A percentile compares a stretch with the other conserved stretches of the same genome.
Evolutionary conservation across 2,113 vertebrate species (phyloP).

Genomic region (Cranoglanis bouderius): DNA sequence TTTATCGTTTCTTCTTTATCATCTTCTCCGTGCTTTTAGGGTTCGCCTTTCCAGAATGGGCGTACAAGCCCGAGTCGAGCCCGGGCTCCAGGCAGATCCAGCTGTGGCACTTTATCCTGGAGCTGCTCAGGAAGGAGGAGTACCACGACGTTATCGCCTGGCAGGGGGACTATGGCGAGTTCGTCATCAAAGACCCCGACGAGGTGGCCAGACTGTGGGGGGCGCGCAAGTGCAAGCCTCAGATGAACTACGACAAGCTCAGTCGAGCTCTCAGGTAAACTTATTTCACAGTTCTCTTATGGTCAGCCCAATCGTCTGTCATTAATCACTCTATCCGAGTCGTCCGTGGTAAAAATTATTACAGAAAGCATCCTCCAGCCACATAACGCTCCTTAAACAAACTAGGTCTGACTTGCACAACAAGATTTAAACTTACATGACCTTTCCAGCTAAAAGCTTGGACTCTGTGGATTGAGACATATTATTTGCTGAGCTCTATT

Average conservation of each 20-base stretch:
- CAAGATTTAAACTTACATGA: not conserved
- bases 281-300: not conserved
- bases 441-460: not conserved
- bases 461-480: not conserved
- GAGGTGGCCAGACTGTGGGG: constrained; percentile 89
- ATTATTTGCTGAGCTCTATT: not conserved
- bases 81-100: constrained; percentile 89
- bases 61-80: constrained; percentile 88
- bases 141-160: constrained; percentile 91
- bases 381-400: not conserved
- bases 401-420: not conserved
- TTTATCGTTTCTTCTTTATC: not conserved
- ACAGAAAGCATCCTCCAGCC: not conserved
- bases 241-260: constrained; percentile 92
- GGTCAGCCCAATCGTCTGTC: not conserved
- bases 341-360: not conserved
- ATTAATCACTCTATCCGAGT: not conserved
- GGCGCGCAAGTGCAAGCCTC: constrained; percentile 87
- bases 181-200: constrained; percentile 90
- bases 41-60: constrained; percentile 89
- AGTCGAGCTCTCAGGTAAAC: constrained; percentile 81
- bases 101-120: constrained; percentile 91
- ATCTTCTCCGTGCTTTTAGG: constrained; percentile 63
- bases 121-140: constrained; percentile 85
- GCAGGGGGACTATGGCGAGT: constrained; percentile 91